Percentiles rank a stretch among this genome's conserved stretches.
phyloP scores from a whole-genome alignment of 1,140 invertebrate genomes.

The Pseudomyrmex pallidus region DNA sequence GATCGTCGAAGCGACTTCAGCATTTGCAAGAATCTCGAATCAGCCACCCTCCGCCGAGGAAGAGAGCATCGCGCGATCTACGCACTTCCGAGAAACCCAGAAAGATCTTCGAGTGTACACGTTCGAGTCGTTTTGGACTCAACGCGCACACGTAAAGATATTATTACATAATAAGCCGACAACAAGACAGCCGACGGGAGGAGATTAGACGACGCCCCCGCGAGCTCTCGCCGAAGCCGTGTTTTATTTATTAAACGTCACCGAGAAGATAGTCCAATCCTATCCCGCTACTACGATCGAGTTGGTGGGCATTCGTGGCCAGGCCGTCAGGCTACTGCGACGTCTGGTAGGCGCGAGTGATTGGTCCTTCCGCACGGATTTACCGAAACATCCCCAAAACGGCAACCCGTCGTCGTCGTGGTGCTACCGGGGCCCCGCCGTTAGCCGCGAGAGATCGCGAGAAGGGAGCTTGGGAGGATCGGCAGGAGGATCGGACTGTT shows the following conservation, averaged over 20 bases:
- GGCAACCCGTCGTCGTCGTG: conserved; percentile 84
- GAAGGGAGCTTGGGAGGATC: conserved; percentile 79
- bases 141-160: not conserved
- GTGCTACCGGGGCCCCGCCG: conserved; percentile 84
- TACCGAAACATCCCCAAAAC: conserved; percentile 84
- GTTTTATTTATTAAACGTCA: not conserved
- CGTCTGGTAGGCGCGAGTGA: conserved; percentile 81
- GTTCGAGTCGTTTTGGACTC: not conserved
- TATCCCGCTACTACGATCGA: conserved; percentile 80
- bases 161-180: not conserved
- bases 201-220: conserved; percentile 19
- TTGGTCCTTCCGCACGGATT: conserved; percentile 83
- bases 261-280: conserved; percentile 14
- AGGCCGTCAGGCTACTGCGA: conserved; percentile 79
- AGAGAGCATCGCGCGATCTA: not conserved
- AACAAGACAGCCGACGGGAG: conserved; percentile 2
- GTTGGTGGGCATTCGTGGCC: conserved; percentile 75
- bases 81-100: not conserved
- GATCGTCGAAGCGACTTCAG: no score
- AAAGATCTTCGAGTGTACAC: not conserved
- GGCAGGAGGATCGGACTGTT: conserved; percentile 67
- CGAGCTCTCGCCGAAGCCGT: not conserved
- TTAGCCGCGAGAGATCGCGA: conserved; percentile 83
- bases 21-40: conserved; percentile 10
- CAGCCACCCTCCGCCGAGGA: no score